Evolutionary conservation across 2,797 vertebrate genomes (phyloP), one percentile per base, ranked within the genome.

Genomic region (Calcarius lapponicus): DNA sequence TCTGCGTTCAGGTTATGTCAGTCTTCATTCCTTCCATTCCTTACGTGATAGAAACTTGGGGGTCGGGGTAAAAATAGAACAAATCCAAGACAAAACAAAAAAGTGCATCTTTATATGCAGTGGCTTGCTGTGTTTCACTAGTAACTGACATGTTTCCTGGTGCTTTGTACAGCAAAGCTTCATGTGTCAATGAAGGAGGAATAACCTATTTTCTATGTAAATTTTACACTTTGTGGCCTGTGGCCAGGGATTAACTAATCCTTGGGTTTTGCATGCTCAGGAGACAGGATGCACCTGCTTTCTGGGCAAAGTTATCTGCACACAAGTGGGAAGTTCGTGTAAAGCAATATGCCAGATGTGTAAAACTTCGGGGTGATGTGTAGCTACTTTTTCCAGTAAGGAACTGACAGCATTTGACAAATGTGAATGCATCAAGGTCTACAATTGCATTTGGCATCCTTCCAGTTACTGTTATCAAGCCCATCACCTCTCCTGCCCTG

Each of bases 281-380:
- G 71, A 86, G 83, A 85, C 92, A 92, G 90, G 83, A 93, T 82
- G 65, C 90, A 93, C 89, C 88, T 92, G 92, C 65, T 71, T 87
- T 93, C 70, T 70, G 76, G 61, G 36, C 74, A 80, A 34, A 88
- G 29, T 28, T 86, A 32, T 42, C 74, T 21, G 26, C 5, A 1
- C 43, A 8, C 17, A 29, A 80, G 40, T 13, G 51, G 38, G 73
- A 90, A 91, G 51, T 43, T 75, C 24, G 1, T 10, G 1, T 42
- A 14, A 75, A 81, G 36, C 70, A 66, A 58, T 1, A 66, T 66
- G 58, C 73, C 90, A 60, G 32, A 53, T 42, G 60, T 3, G 24
- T 72, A 69, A 81, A 93, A 70, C 70, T 75, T 58, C 5, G 47
- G 65, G 7, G 28, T 47, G 42, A 47, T 20, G 18, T 2, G 9